phyloP scores from a whole-genome alignment of 2,113 vertebrate species.

The Cyphomyrus discorhynchus region DNA sequence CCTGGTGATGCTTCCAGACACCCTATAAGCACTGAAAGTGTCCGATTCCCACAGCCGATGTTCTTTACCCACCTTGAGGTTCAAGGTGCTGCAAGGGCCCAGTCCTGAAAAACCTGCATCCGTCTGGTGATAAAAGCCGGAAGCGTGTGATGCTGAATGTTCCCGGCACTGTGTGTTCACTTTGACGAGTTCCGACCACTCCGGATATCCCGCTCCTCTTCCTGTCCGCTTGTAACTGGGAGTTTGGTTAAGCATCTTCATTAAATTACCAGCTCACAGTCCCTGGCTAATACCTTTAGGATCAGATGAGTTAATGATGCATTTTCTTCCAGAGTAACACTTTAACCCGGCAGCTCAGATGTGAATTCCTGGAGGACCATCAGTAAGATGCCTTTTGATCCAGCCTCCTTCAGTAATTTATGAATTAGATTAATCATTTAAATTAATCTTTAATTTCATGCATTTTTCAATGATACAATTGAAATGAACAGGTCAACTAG shows the following conservation, averaged over 20 bases:
- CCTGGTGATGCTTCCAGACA: background rate
- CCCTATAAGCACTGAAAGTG: background rate
- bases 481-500: background rate
- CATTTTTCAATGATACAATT: background rate
- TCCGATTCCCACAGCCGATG: background rate
- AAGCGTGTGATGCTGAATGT: background rate
- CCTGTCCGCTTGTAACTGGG: background rate
- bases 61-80: background rate
- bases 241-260: background rate
- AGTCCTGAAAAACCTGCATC: background rate
- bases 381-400: background rate
- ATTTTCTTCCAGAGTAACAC: background rate
- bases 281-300: background rate
- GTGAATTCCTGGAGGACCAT: background rate
- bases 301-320: background rate
- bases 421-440: background rate
- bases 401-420: constrained; percentile 2
- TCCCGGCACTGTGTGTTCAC: background rate
- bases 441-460: background rate
- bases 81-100: background rate
- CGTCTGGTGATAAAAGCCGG: background rate
- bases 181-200: background rate
- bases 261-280: background rate
- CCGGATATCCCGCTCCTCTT: background rate
- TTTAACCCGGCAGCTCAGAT: background rate